Evolutionary conservation across 2,113 vertebrate species (phyloP), one percentile per base, ranked within the genome.

Genomic region (Pyxicephalus adspersus): DNA sequence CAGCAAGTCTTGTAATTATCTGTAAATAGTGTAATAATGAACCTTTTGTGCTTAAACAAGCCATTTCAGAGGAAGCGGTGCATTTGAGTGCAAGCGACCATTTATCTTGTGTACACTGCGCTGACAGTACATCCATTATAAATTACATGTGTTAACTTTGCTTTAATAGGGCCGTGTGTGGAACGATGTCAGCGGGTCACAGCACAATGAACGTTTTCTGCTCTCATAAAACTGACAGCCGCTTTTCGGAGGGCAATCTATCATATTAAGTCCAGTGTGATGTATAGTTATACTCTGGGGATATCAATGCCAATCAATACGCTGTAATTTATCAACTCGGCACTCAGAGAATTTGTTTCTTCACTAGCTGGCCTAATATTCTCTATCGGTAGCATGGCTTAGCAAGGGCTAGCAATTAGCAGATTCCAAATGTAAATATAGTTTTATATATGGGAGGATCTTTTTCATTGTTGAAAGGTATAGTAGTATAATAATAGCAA

Each of bases 1-100:
- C 1, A 4, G 22, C 17, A 7, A 29, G 50, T 18, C 58, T 19
- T 15, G 38, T 38, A 51, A 51, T 76, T 61, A 63, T 76, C 58
- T 76, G 58, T 51, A 76, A 76, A 76, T 64, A 76, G 63, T 23
- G 16, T 50, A 23, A 76, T 45, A 76, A 76, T 76, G 22, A 52
- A 45, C 31, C 20, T 57, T 74, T 60, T 60, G 54, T 58, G 54
- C 29, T 64, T 51, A 76, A 76, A 63, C 22, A 63, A 64, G 74
- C 60, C 74, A 52, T 76, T 64, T 63, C 38, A 26, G 60, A 1
- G 34, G 51, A 26, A 26, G 31, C 16, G 31, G 29, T 22, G 29
- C 23, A 25, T 50, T 64, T 52, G n/a, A 64, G 58, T 61, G 23
- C 38, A 20, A 25, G 58, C 45, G 73, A 61, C 18, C 57, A 63